These are phyloP conservation scores for Acrobasis repandana DNA, from an alignment of 2,888 invertebrate genomes.

Conservation along the genomic window DNA sequence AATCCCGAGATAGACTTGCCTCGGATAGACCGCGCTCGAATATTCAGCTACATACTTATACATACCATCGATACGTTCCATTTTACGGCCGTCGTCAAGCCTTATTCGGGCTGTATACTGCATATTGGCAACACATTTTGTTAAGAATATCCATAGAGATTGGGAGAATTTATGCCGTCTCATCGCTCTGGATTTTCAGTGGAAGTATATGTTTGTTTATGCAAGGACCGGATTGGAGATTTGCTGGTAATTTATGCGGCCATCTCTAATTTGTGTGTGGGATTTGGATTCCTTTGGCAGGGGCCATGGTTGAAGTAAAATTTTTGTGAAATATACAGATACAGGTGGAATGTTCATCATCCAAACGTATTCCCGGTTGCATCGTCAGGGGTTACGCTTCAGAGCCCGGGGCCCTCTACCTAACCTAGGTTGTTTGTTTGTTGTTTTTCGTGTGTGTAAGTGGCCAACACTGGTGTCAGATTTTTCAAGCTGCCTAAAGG, in stretches of 20 bases:
- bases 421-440: no score
- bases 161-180: conserved; percentile 40
- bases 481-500: no score
- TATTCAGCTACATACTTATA: conserved; percentile 32
- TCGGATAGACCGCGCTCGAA: conserved; percentile 34
- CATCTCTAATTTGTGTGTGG: conserved; percentile 28
- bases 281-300: neutral
- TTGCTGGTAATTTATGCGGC: conserved; percentile 31
- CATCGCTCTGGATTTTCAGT: conserved; percentile 32
- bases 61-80: conserved; percentile 40
- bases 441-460: no score
- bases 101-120: conserved; percentile 39
- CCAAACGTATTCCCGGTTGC: no score
- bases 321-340: no score
- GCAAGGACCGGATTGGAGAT: conserved; percentile 25
- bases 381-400: no score
- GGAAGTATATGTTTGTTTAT: conserved; percentile 31
- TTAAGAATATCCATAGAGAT: conserved; percentile 55
- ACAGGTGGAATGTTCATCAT: no score
- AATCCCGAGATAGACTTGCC: conserved; percentile 1
- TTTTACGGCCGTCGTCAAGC: conserved; percentile 49
- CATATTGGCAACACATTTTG: conserved; percentile 61
- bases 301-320: no score
- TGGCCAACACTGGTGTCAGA: no score
- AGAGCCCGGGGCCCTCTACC: no score